These are phyloP conservation scores for Deroptyus accipitrinus DNA, from an alignment of 2,113 vertebrate genomes.

Conservation along the genomic window DNA sequence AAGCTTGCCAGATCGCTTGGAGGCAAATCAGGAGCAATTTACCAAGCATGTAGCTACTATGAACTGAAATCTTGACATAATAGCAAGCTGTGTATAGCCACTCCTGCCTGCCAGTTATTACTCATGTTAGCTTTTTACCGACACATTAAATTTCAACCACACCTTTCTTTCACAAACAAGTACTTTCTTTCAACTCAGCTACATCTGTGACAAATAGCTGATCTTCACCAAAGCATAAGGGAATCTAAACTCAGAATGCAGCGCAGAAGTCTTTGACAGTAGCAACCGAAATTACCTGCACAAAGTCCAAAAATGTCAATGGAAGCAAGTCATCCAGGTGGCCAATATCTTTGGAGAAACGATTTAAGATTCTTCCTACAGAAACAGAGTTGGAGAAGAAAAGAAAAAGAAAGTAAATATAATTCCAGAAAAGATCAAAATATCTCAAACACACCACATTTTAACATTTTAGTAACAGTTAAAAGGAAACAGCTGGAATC, in stretches of 20 bases:
- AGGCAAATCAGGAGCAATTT: conserved; percentile 78
- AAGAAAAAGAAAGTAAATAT: background rate
- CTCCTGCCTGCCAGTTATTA: conserved; percentile 73
- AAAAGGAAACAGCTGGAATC: conserved; percentile 8
- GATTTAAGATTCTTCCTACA: conserved; percentile 90
- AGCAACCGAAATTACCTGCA: conserved; percentile 85
- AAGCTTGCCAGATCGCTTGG: conserved; percentile 80
- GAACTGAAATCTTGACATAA: conserved; percentile 65
- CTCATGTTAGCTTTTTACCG: conserved; percentile 76
- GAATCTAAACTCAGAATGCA: conserved; percentile 38
- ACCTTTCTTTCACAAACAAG: conserved; percentile 82
- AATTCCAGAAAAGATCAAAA: conserved; percentile 29
- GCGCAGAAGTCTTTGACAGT: background rate
- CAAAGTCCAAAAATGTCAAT: conserved; percentile 88
- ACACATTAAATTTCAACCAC: conserved; percentile 73
- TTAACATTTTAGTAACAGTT: conserved; percentile 23
- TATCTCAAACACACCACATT: conserved; percentile 17
- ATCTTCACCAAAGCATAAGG: conserved; percentile 62
- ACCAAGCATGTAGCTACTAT: conserved; percentile 73
- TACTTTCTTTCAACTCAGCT: conserved; percentile 78
- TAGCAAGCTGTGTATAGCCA: conserved; percentile 61
- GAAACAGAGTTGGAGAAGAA: conserved; percentile 51
- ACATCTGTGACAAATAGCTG: conserved; percentile 82
- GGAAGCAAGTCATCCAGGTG: conserved; percentile 92
- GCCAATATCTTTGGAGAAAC: conserved; percentile 94